A percentile compares a stretch with the other conserved stretches of the same genome.
phyloP scores from a whole-genome alignment of 2,113 vertebrate genomes.

The Prietella phreatophila region DNA sequence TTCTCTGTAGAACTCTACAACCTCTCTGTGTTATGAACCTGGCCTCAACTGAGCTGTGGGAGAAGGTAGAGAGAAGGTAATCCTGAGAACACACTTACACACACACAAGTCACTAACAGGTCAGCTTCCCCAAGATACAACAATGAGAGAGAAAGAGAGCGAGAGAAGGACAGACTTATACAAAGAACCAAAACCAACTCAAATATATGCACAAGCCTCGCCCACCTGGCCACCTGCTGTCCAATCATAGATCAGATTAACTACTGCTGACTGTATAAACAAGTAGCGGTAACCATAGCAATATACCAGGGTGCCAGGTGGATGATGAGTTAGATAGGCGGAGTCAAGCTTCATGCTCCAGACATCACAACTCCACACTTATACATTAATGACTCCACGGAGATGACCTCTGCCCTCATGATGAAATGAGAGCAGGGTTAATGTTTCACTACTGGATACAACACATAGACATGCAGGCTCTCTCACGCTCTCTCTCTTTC shows the following conservation, averaged over 20 bases:
- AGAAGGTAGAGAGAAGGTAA: neutral
- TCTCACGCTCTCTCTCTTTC: neutral
- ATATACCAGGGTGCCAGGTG: conserved; percentile 38
- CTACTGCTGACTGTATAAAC: conserved; percentile 14
- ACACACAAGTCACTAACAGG: neutral
- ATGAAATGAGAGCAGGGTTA: conserved; percentile 29
- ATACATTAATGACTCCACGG: conserved; percentile 50
- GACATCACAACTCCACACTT: conserved; percentile 39
- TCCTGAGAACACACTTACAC: neutral
- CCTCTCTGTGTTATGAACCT: neutral
- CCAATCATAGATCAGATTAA: conserved; percentile 40
- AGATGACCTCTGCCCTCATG: conserved; percentile 40
- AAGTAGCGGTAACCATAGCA: conserved; percentile 40
- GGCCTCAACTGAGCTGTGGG: neutral
- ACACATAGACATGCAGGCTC: neutral
- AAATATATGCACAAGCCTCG: conserved; percentile 5
- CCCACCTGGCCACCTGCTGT: conserved; percentile 33
- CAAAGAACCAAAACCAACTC: neutral
- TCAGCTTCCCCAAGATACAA: neutral
- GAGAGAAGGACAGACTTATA: neutral
- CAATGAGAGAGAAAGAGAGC: neutral
- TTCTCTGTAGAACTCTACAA: neutral
- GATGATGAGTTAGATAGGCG: conserved; percentile 19
- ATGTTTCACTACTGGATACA: conserved; percentile 28
- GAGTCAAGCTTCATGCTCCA: conserved; percentile 21